phyloP scores from a whole-genome alignment of 1,140 invertebrate genomes.

The Rhynchophorus ferrugineus region DNA sequence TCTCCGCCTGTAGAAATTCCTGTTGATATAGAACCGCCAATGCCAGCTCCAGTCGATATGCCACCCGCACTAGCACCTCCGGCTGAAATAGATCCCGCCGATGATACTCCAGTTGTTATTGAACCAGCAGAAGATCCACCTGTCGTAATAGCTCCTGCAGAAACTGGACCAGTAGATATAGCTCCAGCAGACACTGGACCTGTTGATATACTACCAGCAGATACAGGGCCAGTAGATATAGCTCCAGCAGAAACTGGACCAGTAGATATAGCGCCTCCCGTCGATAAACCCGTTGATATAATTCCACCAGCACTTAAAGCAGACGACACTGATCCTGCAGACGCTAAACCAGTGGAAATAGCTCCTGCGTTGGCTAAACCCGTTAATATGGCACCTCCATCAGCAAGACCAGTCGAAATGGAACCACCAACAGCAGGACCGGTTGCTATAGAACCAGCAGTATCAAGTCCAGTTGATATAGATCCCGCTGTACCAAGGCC shows the following conservation, averaged over 20 bases:
- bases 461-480: not conserved
- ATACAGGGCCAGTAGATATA: conserved; percentile 1
- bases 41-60: not conserved
- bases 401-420: not conserved
- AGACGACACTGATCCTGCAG: conserved; percentile 8
- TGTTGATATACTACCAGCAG: not conserved
- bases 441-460: not conserved
- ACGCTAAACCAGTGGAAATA: conserved; percentile 2
- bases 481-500: not conserved
- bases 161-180: not conserved
- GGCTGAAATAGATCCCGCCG: not conserved
- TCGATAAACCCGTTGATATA: conserved; percentile 2
- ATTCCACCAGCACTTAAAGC: conserved; percentile 3
- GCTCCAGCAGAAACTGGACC: conserved; percentile 6
- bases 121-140: not conserved
- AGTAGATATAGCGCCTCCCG: conserved; percentile 6
- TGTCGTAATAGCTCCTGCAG: not conserved
- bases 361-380: not conserved
- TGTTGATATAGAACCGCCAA: not conserved
- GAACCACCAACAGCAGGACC: not conserved
- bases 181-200: not conserved
- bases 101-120: not conserved
- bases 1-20: conserved; percentile 1
- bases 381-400: not conserved
- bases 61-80: not conserved